Evolutionary conservation across 2,113 vertebrate species (phyloP), one percentile per base, ranked within the genome.

Genomic region (Spea bombifrons): DNA sequence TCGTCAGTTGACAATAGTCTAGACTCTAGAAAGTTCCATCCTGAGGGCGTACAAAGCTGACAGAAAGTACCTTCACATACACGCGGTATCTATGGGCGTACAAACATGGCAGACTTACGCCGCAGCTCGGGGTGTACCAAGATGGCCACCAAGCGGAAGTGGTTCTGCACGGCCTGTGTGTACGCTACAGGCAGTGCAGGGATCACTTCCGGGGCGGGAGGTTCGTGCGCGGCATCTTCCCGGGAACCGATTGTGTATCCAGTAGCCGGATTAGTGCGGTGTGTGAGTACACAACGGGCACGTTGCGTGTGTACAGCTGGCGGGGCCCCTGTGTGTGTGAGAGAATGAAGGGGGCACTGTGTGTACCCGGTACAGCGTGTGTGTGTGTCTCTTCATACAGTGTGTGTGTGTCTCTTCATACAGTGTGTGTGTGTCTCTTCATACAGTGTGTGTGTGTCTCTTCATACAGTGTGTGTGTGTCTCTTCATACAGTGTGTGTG

Each of bases 151-250:
- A 16, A 6, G 3, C 7, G 3, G 3, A 16, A 5, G n/a, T 30
- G 61, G 7, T 17, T 1, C 7, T 4, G 4, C 8, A 61, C 61
- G 61, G n/a, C 8, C 75, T 67, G 66, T 69, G 66, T 16, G 44
- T 17, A 3, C 55, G 12, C 7, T 48, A n/a, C 52, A 16, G 44
- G 6, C 55, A 46, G 53, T 3, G n/a, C 6, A 10, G 49, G 43
- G n/a, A 67, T 30, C 70, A 66, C 64, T 73, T 73, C 77, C 77
- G 77, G 77, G 50, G 70, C 69, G 70, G 77, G 77, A 77, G 75
- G 67, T 77, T 77, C 68, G 66, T 30, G 68, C 66, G 75, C 17
- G 67, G 75, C 6, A 50, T 70, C 52, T 72, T 7, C 52, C 13
- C 71, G 45, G 52, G 45, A 71, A 63, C 30, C 53, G 66, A 45